A percentile compares a stretch with the other conserved stretches of the same genome.
Conservation (phyloP, 2,888 invertebrate genomes). For the Mesoligia furuncula region DNA sequence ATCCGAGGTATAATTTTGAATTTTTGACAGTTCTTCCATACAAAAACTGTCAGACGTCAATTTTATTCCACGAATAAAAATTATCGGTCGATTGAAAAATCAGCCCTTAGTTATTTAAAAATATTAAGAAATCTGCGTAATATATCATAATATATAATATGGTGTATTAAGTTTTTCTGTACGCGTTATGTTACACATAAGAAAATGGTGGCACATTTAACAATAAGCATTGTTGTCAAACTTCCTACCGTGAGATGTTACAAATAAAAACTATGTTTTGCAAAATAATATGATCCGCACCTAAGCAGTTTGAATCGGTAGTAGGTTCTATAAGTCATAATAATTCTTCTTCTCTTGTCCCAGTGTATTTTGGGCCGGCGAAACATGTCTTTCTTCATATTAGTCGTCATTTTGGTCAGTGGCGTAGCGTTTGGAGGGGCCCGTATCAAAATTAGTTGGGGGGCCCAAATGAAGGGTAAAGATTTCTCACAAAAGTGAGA, state of each 20-base stretch:
- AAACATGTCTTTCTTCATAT: neutral
- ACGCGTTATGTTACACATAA: slow-evolving; percentile 20
- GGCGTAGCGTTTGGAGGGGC: too few species aligned
- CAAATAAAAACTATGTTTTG: slow-evolving; percentile 5
- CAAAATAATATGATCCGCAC: neutral
- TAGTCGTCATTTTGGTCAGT: neutral
- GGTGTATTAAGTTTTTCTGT: neutral
- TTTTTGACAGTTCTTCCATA: too few species aligned
- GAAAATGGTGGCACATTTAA: slow-evolving; percentile 41
- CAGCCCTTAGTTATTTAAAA: neutral
- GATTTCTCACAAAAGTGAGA: too few species aligned
- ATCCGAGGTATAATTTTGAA: too few species aligned
- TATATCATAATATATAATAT: neutral
- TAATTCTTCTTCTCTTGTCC: neutral
- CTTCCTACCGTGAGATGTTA: slow-evolving; percentile 39
- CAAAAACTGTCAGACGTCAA: too few species aligned
- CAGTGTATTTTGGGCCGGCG: neutral
- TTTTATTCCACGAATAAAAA: too few species aligned
- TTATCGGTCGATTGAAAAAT: too few species aligned
- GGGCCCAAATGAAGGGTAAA: too few species aligned
- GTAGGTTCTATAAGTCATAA: neutral
- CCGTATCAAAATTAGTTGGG: too few species aligned
- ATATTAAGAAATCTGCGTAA: neutral
- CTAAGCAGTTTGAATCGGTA: neutral
- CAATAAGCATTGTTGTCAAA: slow-evolving; percentile 58